Conservation (phyloP, 2,888 invertebrate genomes). For the Abscondita cerata region DNA sequence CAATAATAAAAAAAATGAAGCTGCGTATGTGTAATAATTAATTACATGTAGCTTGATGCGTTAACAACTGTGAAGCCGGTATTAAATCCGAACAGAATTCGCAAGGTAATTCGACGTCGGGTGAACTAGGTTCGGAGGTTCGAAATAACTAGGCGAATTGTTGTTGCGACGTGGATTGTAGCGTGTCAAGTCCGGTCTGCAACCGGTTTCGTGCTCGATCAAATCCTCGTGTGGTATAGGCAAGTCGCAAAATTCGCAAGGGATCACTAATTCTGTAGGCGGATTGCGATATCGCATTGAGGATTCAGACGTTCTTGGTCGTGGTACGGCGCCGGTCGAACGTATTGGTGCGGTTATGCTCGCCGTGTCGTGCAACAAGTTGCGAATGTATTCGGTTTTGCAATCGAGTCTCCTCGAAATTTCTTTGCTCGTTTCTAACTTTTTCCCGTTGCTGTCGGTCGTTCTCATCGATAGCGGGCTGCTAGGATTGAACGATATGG, state of each 20-base stretch:
- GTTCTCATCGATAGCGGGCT: background rate
- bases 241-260: conserved; percentile 65
- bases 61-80: conserved; percentile 61
- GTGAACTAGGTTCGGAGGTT: conserved; percentile 44
- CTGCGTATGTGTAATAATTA: too few species aligned
- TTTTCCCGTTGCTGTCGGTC: conserved; percentile 55
- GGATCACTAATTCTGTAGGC: conserved; percentile 60
- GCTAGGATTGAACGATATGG: background rate
- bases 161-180: conserved; percentile 48
- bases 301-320: conserved; percentile 58
- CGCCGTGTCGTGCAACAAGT: conserved; percentile 57
- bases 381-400: conserved; percentile 58
- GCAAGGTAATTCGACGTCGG: conserved; percentile 64
- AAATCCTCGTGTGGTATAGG: conserved; percentile 62
- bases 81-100: conserved; percentile 66
- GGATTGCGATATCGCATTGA: conserved; percentile 60
- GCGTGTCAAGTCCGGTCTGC: conserved; percentile 57
- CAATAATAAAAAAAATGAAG: too few species aligned
- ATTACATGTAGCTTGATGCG: conserved; percentile 62
- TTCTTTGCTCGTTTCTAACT: conserved; percentile 56
- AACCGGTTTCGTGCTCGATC: conserved; percentile 62
- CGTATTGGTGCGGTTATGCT: conserved; percentile 57
- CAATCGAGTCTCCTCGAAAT: conserved; percentile 56
- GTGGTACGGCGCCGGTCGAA: conserved; percentile 51
- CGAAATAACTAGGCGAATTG: conserved; percentile 44